These are phyloP conservation scores for Encarsia formosa DNA, from an alignment of 2,888 invertebrate genomes.

Conservation along the genomic window DNA sequence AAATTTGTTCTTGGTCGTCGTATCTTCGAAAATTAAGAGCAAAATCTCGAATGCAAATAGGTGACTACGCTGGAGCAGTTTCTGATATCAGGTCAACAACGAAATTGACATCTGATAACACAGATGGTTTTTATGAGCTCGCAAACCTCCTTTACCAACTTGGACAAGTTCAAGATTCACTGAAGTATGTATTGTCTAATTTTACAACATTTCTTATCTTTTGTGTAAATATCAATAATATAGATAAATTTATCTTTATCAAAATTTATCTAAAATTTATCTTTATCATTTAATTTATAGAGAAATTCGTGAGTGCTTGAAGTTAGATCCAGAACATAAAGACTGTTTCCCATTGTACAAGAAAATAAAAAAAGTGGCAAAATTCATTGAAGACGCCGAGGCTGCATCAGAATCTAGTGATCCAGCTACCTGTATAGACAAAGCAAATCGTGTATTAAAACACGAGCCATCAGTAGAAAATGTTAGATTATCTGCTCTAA, in stretches of 20 bases:
- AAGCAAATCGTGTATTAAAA: constrained; percentile 65
- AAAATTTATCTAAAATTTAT: background rate
- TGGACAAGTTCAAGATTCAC: constrained; percentile 86
- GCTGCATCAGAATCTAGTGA: constrained; percentile 59
- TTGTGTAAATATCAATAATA: background rate
- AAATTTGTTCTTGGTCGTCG: constrained; percentile 86
- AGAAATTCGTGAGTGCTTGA: constrained; percentile 94
- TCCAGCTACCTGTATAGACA: constrained; percentile 64
- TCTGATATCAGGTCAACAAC: constrained; percentile 87
- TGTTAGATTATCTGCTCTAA: constrained; percentile 71
- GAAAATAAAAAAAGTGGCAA: constrained; percentile 88
- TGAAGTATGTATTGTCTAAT: constrained; percentile 60
- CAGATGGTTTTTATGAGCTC: constrained; percentile 78
- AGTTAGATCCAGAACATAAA: constrained; percentile 96
- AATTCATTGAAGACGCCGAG: constrained; percentile 67
- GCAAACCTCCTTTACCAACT: constrained; percentile 80
- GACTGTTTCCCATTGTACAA: constrained; percentile 95
- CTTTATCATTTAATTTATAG: constrained; percentile 43
- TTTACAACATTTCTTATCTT: too few species aligned
- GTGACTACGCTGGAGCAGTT: constrained; percentile 82
- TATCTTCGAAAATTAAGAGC: constrained; percentile 79
- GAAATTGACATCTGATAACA: constrained; percentile 88
- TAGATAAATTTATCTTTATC: background rate
- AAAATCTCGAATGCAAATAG: constrained; percentile 73
- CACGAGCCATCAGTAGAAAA: constrained; percentile 67